Evolutionary conservation across 2,888 invertebrate species (phyloP), one percentile per base, ranked within the genome.

Genomic region (Cephus spinipes): DNA sequence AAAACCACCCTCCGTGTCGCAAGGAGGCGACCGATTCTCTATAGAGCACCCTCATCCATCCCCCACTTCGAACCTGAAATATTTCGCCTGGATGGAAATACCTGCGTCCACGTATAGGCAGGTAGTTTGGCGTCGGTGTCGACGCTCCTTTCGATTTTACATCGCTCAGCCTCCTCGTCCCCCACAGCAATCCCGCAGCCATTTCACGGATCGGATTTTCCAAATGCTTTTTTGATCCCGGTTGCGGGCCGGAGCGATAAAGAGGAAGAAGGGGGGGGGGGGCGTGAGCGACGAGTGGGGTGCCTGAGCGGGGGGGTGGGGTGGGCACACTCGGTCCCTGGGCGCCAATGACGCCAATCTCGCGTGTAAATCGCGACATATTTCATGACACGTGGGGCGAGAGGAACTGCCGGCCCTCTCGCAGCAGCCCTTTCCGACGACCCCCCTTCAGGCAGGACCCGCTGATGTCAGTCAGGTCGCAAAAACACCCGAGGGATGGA

Each of bases 341-440:
- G 89, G 86, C 91, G 87, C 89, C 91, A 90, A 91, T 91, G 90
- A 90, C 87, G 89, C 90, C 90, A 91, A 90, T 91, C 90, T 90
- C 88, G 88, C 89, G 90, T 90, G 89, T 90, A 91, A 91, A 91
- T 91, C 91, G 90, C 90, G 90, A 90, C 90, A 90, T 91, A 91
- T 91, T 91, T 91, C 91, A 90, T 88, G 86, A 87, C 86, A 86
- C 81, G 81, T 76, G 79, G 80, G 76, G 73, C 74, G 79, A 80
- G 75, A 78, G 79, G 81, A 81, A 81, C 76, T 73, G 71, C 32
- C 73, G n/a, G 15, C 73, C 73, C 34, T 73, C 34, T 15, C 9
- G 73, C 23, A 9, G 73, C 33, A n/a, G 35, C 40, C 68, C 11
- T 40, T 36, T 30, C 33, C 55, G 31, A 71, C 35, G 35, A 12